Conservation (phyloP, 2,888 invertebrate species). For the Polydrusus pterygomalis region DNA sequence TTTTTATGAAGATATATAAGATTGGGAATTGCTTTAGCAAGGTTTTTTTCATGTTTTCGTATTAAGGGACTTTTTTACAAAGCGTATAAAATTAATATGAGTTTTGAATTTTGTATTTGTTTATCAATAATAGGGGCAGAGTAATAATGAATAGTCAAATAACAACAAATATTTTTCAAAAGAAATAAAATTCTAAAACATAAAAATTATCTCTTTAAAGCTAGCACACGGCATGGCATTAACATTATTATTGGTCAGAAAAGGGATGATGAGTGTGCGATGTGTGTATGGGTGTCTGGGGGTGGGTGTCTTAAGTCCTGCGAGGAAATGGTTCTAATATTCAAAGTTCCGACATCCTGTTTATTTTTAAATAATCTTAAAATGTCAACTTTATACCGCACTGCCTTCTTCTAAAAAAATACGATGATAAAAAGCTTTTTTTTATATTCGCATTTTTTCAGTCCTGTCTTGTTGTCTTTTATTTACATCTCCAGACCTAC, state of each 20-base stretch:
- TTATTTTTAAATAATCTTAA: too few species aligned
- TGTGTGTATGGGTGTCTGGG: too few species aligned
- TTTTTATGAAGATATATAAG: conserved; percentile 31
- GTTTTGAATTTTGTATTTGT: neutral
- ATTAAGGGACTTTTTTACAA: neutral
- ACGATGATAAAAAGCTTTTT: neutral
- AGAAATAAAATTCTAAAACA: too few species aligned
- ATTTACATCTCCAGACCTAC: conserved; percentile 15
- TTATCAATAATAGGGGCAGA: neutral
- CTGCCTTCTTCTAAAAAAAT: neutral
- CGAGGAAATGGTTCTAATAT: too few species aligned
- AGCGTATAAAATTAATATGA: neutral
- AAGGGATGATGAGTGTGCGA: too few species aligned
- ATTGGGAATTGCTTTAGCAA: conserved; percentile 9
- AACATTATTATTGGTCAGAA: too few species aligned
- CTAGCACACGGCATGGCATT: too few species aligned
- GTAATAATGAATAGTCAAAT: too few species aligned
- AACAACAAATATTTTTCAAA: too few species aligned
- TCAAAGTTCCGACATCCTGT: too few species aligned
- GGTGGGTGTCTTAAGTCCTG: too few species aligned
- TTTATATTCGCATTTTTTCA: conserved; percentile 18
- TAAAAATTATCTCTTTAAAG: too few species aligned
- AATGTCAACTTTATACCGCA: neutral
- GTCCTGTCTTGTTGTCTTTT: neutral
- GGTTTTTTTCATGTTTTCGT: conserved; percentile 11